Conservation (phyloP, 2,888 invertebrate genomes). For the Sarcophaga carnaria region DNA sequence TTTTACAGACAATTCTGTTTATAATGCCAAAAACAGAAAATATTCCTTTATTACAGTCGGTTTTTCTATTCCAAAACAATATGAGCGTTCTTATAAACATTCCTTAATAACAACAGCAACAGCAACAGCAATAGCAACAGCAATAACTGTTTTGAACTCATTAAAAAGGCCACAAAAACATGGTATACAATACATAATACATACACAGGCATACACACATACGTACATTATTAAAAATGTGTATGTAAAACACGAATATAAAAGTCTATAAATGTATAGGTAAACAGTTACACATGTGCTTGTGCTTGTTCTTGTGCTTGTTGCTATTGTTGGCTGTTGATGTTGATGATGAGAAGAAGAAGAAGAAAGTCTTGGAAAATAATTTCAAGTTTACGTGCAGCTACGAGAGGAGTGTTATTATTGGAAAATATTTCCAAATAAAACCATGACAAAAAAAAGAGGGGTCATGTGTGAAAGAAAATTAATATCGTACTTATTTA, state of each 20-base stretch:
- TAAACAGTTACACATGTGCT: too few relatives aligned
- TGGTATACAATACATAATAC: background rate
- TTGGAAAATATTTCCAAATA: background rate
- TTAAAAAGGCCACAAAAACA: slow-evolving; percentile 18
- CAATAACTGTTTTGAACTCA: slow-evolving; percentile 4
- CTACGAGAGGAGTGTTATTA: background rate
- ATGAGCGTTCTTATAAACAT: background rate
- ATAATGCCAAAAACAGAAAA: background rate
- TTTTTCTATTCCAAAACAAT: background rate
- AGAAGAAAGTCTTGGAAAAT: background rate
- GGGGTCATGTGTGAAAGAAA: slow-evolving; percentile 26
- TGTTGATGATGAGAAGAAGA: background rate
- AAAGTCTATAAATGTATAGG: too few relatives aligned
- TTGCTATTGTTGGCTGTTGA: too few relatives aligned
- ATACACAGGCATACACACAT: too few relatives aligned
- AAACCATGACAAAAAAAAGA: background rate
- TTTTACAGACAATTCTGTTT: background rate
- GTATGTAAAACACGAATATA: too few relatives aligned
- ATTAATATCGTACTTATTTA: slow-evolving; percentile 49
- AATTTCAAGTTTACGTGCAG: background rate
- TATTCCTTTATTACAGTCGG: background rate
- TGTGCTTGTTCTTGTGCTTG: too few relatives aligned
- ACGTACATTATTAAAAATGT: too few relatives aligned
- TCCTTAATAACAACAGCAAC: background rate
- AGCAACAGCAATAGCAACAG: background rate